Evolutionary conservation across 2,797 vertebrate species (phyloP).

Genomic region (Sciurus vulgaris): DNA sequence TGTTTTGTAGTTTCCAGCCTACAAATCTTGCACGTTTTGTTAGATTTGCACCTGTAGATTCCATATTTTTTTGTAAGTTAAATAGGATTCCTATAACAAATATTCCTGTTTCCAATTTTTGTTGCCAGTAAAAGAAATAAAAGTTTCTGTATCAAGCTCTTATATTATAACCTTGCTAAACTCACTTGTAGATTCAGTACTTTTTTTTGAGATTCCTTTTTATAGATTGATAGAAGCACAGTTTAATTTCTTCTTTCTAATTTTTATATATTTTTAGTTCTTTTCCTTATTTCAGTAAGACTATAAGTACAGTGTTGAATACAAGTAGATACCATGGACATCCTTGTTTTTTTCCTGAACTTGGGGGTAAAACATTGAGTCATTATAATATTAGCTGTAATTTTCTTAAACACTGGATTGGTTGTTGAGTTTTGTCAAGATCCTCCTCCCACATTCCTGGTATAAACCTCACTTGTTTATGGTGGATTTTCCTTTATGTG

Average conservation of each 20-base stretch:
- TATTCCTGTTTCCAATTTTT: slow-evolving; percentile 10
- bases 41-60: not conserved
- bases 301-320: not conserved
- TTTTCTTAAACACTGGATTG: not conserved
- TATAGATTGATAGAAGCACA: not conserved
- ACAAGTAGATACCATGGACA: not conserved
- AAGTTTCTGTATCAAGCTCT: not conserved
- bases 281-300: not conserved
- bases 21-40: not conserved
- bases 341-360: not conserved
- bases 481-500: not conserved
- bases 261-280: not conserved
- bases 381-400: not conserved
- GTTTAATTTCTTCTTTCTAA: not conserved
- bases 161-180: not conserved
- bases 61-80: not conserved
- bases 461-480: not conserved
- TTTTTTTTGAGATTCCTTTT: not conserved
- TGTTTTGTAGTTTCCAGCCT: slow-evolving; percentile 1
- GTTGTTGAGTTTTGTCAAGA: not conserved
- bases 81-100: slow-evolving; percentile 9
- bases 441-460: not conserved
- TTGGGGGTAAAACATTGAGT: not conserved
- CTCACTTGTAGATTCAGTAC: not conserved
- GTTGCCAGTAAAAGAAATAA: not conserved